Evolutionary conservation across 1,140 invertebrate species (phyloP).

Genomic region (Lepidotrigona ventralis): DNA sequence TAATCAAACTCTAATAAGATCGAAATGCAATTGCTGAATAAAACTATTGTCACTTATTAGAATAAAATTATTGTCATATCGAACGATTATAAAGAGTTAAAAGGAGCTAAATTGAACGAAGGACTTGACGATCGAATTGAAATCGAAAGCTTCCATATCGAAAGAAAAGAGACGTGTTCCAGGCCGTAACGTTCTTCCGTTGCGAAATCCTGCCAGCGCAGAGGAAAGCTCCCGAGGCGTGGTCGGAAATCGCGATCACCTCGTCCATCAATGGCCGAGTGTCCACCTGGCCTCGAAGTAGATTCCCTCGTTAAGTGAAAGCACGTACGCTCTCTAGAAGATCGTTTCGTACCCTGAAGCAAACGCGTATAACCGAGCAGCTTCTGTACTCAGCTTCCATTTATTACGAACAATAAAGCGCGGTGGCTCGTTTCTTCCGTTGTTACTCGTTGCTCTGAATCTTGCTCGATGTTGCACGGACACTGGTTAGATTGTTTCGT

Average conservation of each 20-base stretch:
- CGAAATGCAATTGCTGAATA: no score
- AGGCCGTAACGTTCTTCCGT: neutral
- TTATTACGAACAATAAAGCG: neutral
- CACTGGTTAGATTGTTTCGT: neutral
- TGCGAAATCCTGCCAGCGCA: neutral
- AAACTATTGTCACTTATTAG: no score
- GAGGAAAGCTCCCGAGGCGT: constrained; percentile 30
- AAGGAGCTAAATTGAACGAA: no score
- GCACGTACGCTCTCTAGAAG: constrained; percentile 18
- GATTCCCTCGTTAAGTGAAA: constrained; percentile 39
- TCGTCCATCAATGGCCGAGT: constrained; percentile 15
- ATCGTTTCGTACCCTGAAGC: constrained; percentile 2
- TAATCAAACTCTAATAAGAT: no score
- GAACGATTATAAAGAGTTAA: no score
- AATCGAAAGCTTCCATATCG: no score
- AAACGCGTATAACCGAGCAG: neutral
- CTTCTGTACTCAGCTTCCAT: neutral
- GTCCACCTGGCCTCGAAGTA: constrained; percentile 13
- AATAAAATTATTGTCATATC: no score
- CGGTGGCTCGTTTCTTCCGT: neutral
- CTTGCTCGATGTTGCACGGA: neutral
- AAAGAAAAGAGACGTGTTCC: neutral
- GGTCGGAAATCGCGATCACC: constrained; percentile 22
- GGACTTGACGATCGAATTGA: no score
- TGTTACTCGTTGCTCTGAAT: no score